Base-by-base conservation (phyloP, 1,140 invertebrate genomes). In the Drosophila hydei region DNA sequence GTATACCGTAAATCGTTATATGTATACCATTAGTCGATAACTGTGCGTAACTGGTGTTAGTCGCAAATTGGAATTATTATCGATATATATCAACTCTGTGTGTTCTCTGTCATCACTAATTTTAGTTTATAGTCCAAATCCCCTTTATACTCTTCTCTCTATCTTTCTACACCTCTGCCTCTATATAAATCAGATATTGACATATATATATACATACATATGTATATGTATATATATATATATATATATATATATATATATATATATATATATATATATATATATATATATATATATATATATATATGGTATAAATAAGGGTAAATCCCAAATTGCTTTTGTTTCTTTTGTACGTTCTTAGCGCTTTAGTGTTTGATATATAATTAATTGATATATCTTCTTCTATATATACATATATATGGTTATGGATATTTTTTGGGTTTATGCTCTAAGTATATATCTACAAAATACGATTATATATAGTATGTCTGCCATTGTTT, bases 31-130 rank as follows among this genome's bases (percentile, higher is more conserved):
- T 75, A 64, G 25, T 59, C 77, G 51, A 52, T 52, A 88, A 88
- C 75, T 90, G 88, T 90, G 88, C 79, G 88, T 90, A 90, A 80
- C 72, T 90, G 88, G 88, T 90, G 88, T 90, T 88, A 90, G 88
- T 90, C 88, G 88, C 88, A 90, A 80, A 70, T 75, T 73, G 78
- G 68, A 77, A 75, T 51, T 38, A 21, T 42, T 54, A 21, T 59
- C 19, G 64, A 38, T 58, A 62, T 43, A 42, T 45, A 61, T 78
- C 56, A 45, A 42, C 21, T 47, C 9, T 90, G 75, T 90, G 73
- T 84, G 73, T 84, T 84, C 75, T 89, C 69, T 89, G 72, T 89
- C 77, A 81, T 85, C 69, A 89, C 85, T 89, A 89, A 89, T 89
- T 89, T 62, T 65, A 78, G 62, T 65, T 65, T 61, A 45, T 51